phyloP scores from a whole-genome alignment of 2,888 invertebrate species.

The Caenorhabditis plicata region DNA sequence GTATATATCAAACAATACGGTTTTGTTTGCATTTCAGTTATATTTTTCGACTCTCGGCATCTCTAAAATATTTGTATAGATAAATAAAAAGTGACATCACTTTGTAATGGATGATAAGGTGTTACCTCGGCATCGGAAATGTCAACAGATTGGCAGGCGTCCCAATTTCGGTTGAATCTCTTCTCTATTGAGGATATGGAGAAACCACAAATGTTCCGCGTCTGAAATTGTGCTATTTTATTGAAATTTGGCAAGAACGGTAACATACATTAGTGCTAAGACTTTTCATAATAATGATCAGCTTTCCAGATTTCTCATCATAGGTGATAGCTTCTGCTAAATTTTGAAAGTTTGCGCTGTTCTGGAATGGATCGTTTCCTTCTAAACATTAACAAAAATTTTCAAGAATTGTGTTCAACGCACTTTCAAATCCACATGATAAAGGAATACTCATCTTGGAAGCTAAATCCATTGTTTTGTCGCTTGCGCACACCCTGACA shows the following conservation, averaged over 20 bases:
- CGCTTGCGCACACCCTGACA: constrained; percentile 14
- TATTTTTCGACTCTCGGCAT: no score
- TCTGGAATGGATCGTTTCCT: constrained; percentile 8
- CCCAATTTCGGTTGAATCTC: constrained; percentile 26
- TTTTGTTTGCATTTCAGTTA: no score
- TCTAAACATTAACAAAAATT: constrained; percentile 9
- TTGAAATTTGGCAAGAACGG: not conserved
- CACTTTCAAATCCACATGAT: constrained; percentile 25
- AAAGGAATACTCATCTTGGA: constrained; percentile 18
- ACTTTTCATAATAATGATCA: constrained; percentile 19
- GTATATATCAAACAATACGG: no score
- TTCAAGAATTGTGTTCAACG: no score
- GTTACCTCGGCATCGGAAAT: constrained; percentile 9
- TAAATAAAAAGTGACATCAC: no score
- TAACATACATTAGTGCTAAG: constrained; percentile 1
- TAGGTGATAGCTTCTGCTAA: constrained; percentile 26
- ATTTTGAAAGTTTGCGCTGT: no score
- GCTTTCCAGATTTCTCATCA: constrained; percentile 5
- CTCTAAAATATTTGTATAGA: no score
- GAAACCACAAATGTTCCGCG: constrained; percentile 24
- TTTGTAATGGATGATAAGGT: no score
- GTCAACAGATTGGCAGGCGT: constrained; percentile 23
- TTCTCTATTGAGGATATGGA: constrained; percentile 23
- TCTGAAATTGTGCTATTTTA: not conserved
- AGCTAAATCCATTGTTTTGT: constrained; percentile 20